These are phyloP conservation scores for Eulithis prunata DNA, from an alignment of 2,888 invertebrate genomes.

Conservation along the genomic window DNA sequence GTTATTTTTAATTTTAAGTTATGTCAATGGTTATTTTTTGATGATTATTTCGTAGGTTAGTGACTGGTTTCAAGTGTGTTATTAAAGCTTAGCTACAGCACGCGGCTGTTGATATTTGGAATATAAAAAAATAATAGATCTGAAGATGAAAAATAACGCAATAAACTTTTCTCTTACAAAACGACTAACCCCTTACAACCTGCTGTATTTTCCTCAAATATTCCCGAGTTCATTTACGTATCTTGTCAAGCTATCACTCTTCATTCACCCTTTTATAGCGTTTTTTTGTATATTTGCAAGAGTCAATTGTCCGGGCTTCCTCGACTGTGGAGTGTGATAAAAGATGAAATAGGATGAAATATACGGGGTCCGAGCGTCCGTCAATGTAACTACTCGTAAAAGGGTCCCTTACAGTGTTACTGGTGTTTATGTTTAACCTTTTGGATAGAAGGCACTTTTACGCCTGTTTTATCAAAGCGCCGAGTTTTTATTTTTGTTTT, in stretches of 20 bases:
- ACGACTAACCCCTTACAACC: background rate
- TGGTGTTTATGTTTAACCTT: slow-evolving; percentile 51
- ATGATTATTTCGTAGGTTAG: too few relatives aligned
- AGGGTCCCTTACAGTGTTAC: slow-evolving; percentile 44
- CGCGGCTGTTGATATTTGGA: too few relatives aligned
- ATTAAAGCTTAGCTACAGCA: too few relatives aligned
- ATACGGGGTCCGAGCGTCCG: slow-evolving; percentile 60
- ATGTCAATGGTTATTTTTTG: too few relatives aligned
- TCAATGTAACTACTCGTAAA: slow-evolving; percentile 59
- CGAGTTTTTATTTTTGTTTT: slow-evolving; percentile 15
- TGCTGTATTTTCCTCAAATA: slow-evolving; percentile 11
- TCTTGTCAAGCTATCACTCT: slow-evolving; percentile 50
- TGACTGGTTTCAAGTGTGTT: too few relatives aligned
- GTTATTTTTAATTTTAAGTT: too few relatives aligned
- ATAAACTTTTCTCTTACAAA: background rate
- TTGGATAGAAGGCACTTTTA: slow-evolving; percentile 38
- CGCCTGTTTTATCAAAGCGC: slow-evolving; percentile 37
- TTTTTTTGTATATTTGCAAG: slow-evolving; percentile 58
- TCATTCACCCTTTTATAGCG: slow-evolving; percentile 50
- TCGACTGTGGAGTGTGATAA: slow-evolving; percentile 69
- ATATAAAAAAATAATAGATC: too few relatives aligned
- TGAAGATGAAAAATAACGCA: too few relatives aligned
- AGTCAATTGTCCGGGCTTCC: slow-evolving; percentile 66
- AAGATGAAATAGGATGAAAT: slow-evolving; percentile 75
- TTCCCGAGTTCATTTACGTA: slow-evolving; percentile 30